Evolutionary conservation across 2,888 invertebrate genomes (phyloP), one percentile per base, ranked within the genome.

Genomic region (Andricus curvator): DNA sequence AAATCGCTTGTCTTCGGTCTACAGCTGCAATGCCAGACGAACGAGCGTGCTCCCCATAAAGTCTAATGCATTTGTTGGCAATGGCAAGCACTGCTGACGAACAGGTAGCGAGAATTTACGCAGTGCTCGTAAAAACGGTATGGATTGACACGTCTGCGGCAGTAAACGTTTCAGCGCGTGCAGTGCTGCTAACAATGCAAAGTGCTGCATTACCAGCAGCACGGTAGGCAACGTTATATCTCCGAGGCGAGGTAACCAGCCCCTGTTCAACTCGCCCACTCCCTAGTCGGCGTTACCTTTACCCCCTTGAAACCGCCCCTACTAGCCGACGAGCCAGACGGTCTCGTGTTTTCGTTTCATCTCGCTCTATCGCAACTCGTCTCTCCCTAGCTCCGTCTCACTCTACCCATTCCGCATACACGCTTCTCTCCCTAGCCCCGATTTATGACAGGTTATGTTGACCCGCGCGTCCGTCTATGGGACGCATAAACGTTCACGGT

Each of bases 141-240:
- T 89, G 89, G 89, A 91, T 91, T 91, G 91, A 90, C 90, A 91
- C 89, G 89, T 88, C 88, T 88, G 84, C 83, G 87, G 89, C 87
- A 89, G 87, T 92, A 89, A 90, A 91, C 86, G 88, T 82, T 86
- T 82, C 80, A 81, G 81, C 82, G 80, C 83, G 78, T 81, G 78
- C 76, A 62, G 22, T 76, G 62, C 76, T 84, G 84, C 84, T 86
- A 88, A 89, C 88, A 88, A 89, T 89, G 88, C 88, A 88, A 89
- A 90, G 86, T 89, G 87, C 88, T 88, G 87, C 86, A 87, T 89
- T 88, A 88, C 86, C 84, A 84, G 86, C 86, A 25, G 65, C 70
- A 66, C 77, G 62, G 60, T 74, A 78, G 77, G 68, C 81, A 80
- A 67, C 78, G 78, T 66, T 60, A 78, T 78, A 81, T 70, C 70